Evolutionary conservation across 2,113 vertebrate genomes (phyloP).

Genomic region (Lasiurus borealis): DNA sequence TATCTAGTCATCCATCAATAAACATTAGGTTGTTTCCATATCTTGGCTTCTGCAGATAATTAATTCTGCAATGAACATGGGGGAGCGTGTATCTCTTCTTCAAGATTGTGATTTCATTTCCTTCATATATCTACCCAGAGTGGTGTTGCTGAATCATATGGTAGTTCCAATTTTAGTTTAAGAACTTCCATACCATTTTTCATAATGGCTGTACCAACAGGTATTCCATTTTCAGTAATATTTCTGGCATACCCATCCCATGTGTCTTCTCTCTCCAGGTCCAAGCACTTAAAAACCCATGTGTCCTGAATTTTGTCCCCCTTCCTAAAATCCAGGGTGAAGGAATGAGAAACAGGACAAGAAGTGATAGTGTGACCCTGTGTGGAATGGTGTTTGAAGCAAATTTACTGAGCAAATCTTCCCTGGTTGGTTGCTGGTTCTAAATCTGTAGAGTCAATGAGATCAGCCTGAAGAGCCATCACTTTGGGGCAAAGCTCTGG

Average conservation of each 20-base stretch:
- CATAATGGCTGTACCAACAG: background rate
- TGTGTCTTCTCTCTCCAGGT: background rate
- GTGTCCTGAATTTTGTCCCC: background rate
- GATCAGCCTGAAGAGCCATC: background rate
- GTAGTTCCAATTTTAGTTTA: background rate
- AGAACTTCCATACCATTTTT: background rate
- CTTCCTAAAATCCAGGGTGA: background rate
- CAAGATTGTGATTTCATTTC: background rate
- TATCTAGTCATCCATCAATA: background rate
- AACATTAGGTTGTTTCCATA: background rate
- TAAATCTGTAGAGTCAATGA: background rate
- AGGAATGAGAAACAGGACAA: background rate
- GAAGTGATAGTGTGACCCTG: background rate
- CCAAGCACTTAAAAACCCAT: background rate
- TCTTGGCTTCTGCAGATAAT: background rate
- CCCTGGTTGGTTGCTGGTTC: background rate
- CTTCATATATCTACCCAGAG: background rate
- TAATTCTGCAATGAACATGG: background rate
- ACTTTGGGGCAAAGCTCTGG: background rate
- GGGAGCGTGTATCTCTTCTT: background rate
- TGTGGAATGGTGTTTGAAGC: background rate
- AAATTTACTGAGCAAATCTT: background rate
- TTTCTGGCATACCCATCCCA: background rate
- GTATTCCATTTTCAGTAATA: fast-evolving
- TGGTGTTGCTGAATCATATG: background rate